A percentile compares a stretch with the other conserved stretches of the same genome.
Evolutionary conservation across 2,113 vertebrate genomes (phyloP).

Genomic region (Tragelaphus strepsiceros): DNA sequence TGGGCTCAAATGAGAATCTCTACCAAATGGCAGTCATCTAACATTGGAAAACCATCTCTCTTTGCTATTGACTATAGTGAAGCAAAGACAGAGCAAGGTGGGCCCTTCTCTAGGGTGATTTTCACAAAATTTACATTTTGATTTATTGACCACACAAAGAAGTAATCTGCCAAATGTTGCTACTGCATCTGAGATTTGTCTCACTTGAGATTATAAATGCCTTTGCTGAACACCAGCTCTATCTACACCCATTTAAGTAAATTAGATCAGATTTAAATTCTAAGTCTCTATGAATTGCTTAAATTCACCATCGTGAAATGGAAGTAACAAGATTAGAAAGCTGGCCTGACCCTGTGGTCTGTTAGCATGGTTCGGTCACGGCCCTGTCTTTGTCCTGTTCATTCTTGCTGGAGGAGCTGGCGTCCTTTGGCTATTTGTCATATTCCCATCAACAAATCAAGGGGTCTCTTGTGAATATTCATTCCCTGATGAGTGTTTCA

Average conservation of each 20-base stretch:
- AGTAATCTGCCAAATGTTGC: neutral
- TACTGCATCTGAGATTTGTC: neutral
- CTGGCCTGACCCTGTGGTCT: accelerated
- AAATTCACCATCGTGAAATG: neutral
- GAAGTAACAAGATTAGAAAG: neutral
- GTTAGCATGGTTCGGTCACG: neutral
- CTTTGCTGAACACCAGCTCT: neutral
- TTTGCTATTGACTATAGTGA: neutral
- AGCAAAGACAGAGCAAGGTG: neutral
- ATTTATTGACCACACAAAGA: neutral
- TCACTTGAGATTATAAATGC: neutral
- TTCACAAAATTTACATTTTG: constrained; percentile 39
- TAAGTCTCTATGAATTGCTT: neutral
- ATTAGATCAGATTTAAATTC: neutral
- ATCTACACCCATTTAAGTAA: neutral
- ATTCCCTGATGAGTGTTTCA: neutral
- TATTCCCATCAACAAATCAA: neutral
- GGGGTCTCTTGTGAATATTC: neutral
- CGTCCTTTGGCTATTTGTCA: neutral
- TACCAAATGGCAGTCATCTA: neutral
- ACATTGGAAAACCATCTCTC: neutral
- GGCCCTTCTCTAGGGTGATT: neutral
- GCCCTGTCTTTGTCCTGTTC: neutral
- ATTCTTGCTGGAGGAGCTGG: too few relatives aligned
- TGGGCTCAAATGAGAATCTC: constrained; percentile 8